Conservation (phyloP, 2,888 invertebrate species). For the Apoda limacodes region DNA sequence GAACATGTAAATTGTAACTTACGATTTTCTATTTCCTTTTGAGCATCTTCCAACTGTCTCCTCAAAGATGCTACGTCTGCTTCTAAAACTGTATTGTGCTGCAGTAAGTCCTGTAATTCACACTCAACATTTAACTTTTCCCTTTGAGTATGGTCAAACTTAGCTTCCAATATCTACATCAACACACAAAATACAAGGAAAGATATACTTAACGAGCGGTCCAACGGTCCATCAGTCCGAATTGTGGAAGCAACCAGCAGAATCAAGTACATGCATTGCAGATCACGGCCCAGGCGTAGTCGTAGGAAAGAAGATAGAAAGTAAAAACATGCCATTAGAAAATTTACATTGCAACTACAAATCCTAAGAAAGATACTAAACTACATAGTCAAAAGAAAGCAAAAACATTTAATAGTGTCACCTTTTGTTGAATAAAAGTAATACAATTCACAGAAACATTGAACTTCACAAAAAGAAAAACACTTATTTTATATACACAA, state of each 20-base stretch:
- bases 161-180: slow-evolving; percentile 71
- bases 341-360: too few relatives aligned
- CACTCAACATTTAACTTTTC: slow-evolving; percentile 74
- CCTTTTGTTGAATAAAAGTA: too few relatives aligned
- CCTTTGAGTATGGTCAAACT: slow-evolving; percentile 71
- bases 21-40: slow-evolving; percentile 46
- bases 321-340: slow-evolving; percentile 56
- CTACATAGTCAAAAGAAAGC: too few relatives aligned
- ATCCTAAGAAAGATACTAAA: too few relatives aligned
- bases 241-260: slow-evolving; percentile 22
- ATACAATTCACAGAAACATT: too few relatives aligned
- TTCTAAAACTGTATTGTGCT: slow-evolving; percentile 76
- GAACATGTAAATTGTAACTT: too few relatives aligned
- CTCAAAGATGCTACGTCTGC: slow-evolving; percentile 65
- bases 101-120: slow-evolving; percentile 73
- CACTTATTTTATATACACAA: too few relatives aligned
- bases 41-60: slow-evolving; percentile 51
- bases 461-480: too few relatives aligned
- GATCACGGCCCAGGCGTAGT: slow-evolving; percentile 26
- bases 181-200: slow-evolving; percentile 16
- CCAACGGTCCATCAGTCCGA: slow-evolving; percentile 20
- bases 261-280: slow-evolving; percentile 25
- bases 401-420: too few relatives aligned
- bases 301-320: slow-evolving; percentile 28
- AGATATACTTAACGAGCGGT: slow-evolving; percentile 36